Conservation (phyloP, 2,888 invertebrate species). For the Pogonocherus hispidulus region DNA sequence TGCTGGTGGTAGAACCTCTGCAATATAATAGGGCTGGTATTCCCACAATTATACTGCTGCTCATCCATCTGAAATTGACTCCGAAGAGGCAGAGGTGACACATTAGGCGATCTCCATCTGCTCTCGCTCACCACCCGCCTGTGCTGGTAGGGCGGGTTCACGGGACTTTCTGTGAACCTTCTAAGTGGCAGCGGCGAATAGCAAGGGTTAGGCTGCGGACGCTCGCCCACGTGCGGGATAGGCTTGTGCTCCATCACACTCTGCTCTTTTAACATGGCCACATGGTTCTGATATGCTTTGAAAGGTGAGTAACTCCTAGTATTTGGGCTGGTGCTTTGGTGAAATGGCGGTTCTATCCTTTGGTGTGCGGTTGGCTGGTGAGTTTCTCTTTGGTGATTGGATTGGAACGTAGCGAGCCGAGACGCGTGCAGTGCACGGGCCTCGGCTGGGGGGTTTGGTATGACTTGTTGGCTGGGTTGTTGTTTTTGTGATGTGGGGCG, state of each 20-base stretch:
- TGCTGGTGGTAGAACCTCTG: slow-evolving; percentile 86
- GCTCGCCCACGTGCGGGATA: not conserved
- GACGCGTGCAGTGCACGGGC: slow-evolving; percentile 54
- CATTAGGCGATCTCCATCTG: slow-evolving; percentile 64
- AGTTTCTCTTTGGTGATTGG: slow-evolving; percentile 55
- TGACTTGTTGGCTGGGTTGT: slow-evolving; percentile 42
- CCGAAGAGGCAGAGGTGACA: slow-evolving; percentile 66
- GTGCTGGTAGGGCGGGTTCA: slow-evolving; percentile 51
- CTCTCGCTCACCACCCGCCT: slow-evolving; percentile 57
- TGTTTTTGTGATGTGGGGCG: slow-evolving; percentile 36
- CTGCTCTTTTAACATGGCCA: slow-evolving; percentile 51
- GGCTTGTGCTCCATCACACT: slow-evolving; percentile 27
- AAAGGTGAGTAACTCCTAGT: slow-evolving; percentile 61
- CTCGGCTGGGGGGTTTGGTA: slow-evolving; percentile 48
- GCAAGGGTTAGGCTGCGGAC: slow-evolving; percentile 14
- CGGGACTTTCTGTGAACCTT: slow-evolving; percentile 35
- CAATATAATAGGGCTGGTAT: slow-evolving; percentile 83
- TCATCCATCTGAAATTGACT: slow-evolving; percentile 60
- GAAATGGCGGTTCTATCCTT: slow-evolving; percentile 43
- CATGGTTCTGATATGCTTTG: slow-evolving; percentile 61
- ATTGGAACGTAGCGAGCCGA: slow-evolving; percentile 60
- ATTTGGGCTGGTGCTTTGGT: slow-evolving; percentile 41
- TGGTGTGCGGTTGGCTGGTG: slow-evolving; percentile 55
- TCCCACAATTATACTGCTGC: slow-evolving; percentile 71
- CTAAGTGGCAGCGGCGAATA: slow-evolving; percentile 47